phyloP scores from a whole-genome alignment of 2,797 vertebrate species.

The Phataginus tricuspis region DNA sequence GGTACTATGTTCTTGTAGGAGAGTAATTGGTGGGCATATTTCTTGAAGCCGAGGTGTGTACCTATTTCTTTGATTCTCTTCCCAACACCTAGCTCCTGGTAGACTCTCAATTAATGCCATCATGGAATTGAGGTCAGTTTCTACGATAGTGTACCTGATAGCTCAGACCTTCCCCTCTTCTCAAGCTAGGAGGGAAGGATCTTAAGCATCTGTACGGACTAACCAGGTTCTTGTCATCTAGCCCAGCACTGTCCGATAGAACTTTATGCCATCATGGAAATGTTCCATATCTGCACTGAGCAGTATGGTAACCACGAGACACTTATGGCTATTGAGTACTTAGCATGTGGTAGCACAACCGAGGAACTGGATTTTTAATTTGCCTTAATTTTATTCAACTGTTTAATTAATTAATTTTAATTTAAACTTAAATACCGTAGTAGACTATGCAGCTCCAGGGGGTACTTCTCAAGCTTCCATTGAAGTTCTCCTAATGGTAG shows the following conservation, averaged over 20 bases:
- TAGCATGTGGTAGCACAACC: background rate
- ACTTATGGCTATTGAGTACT: background rate
- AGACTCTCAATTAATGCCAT: background rate
- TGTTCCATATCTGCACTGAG: background rate
- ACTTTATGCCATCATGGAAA: background rate
- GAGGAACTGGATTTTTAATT: constrained; percentile 17
- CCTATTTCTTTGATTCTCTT: background rate
- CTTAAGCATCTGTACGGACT: background rate
- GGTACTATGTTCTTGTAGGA: background rate
- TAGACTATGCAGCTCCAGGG: background rate
- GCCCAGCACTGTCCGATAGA: background rate
- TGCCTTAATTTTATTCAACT: background rate
- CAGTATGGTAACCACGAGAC: background rate
- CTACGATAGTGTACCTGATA: background rate
- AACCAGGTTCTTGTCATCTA: background rate
- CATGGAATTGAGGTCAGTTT: background rate
- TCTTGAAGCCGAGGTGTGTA: constrained; percentile 1
- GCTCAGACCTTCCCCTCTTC: background rate
- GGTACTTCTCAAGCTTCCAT: background rate
- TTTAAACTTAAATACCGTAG: constrained; percentile 5
- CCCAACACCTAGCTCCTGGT: background rate
- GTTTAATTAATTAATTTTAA: background rate
- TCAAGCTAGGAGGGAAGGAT: background rate
- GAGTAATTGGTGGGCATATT: background rate
- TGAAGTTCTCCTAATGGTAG: background rate